Evolutionary conservation across 2,888 invertebrate genomes (phyloP).

Genomic region (Endotricha flammealis): DNA sequence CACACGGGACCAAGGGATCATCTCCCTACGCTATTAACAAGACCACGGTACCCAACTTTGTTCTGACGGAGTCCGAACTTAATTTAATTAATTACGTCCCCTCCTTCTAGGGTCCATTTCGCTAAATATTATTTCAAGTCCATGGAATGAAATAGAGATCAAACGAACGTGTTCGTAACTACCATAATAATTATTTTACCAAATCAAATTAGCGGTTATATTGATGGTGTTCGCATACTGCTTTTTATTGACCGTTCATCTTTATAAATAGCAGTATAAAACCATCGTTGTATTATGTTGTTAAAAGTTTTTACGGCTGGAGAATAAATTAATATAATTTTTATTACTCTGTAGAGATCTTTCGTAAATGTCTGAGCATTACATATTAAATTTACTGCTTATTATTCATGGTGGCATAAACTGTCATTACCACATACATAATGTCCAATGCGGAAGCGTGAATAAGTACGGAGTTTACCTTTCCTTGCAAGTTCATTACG

Average conservation of each 20-base stretch:
- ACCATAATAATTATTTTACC: not conserved
- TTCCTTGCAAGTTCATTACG: too few relatives aligned
- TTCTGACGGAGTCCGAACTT: constrained; percentile 70
- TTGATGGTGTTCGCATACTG: constrained; percentile 38
- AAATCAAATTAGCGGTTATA: constrained; percentile 1
- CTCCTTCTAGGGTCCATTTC: constrained; percentile 55
- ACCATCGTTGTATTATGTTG: constrained; percentile 55
- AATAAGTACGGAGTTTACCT: not conserved
- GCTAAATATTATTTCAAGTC: constrained; percentile 65
- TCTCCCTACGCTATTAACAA: constrained; percentile 68
- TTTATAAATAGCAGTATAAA: constrained; percentile 54
- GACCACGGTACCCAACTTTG: constrained; percentile 68
- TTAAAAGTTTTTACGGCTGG: constrained; percentile 50
- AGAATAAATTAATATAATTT: constrained; percentile 27
- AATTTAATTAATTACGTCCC: constrained; percentile 75
- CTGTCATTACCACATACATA: constrained; percentile 6
- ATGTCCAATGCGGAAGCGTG: constrained; percentile 3
- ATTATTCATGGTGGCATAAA: constrained; percentile 5
- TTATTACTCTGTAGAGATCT: constrained; percentile 1
- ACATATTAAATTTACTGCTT: constrained; percentile 3
- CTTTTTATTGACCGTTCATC: constrained; percentile 68
- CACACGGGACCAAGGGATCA: constrained; percentile 46
- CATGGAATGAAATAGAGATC: constrained; percentile 53
- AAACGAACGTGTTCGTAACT: constrained; percentile 31
- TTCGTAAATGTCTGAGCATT: not conserved